Evolutionary conservation across 2,113 vertebrate genomes (phyloP), one percentile per base, ranked within the genome.

Genomic region (Hipposideros armiger): DNA sequence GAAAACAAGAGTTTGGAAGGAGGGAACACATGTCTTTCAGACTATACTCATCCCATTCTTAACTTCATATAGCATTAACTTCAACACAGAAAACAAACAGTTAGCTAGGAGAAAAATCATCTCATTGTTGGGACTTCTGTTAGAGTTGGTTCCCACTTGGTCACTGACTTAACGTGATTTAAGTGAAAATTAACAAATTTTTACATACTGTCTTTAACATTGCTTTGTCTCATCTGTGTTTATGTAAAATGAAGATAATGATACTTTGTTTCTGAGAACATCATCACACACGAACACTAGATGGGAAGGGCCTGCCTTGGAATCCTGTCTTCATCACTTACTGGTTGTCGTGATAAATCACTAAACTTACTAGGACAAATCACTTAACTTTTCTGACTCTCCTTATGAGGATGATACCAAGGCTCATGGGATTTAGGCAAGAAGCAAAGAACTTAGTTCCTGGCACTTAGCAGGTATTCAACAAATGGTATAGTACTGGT

Each of bases 1-100:
- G 26, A 69, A 83, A 93, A 86, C 19, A 82, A 78, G 88, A 54
- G 9, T 84, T 72, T 81, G 26, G 52, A 83, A 96, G 58, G 47
- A 74, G 22, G 58, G 11, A 64, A 28, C 69, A 84, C 40, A 30
- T 36, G 1, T 47, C 80, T 60, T 81, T 78, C 42, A 64, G 50
- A 74, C 50, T 69, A 30, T 19, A 32, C 13, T 77, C 20, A 47
- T 81, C 52, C 20, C 52, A 50, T 86, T 94, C 45, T 82, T 76
- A 47, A 91, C 16, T 95, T 89, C 58, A 7, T 42, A 50, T 84
- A 45, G 45, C 30, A 19, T 70, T 64, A 74, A 60, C 32, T 90
- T 73, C 28, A 69, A 45, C 11, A 60, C 0, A 74, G 62, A 74
- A 83, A 91, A 90, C 2, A 82, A 78, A 15, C 0, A 26, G 26